Conservation (phyloP, 2,888 invertebrate genomes). For the Amblyjoppa proteus region DNA sequence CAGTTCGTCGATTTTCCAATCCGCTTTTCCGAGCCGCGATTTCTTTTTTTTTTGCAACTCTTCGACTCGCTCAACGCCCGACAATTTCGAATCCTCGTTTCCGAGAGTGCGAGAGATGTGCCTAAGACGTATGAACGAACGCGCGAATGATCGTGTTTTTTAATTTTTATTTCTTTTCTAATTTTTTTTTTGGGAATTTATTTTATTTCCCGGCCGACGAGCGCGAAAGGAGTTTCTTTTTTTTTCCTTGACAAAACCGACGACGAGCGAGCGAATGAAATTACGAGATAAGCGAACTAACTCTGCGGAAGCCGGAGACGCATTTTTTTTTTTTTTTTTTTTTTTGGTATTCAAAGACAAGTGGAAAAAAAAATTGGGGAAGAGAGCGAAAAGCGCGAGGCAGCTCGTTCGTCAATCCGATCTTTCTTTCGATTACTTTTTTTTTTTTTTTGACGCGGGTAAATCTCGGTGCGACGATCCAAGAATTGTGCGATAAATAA, state of each 20-base stretch:
- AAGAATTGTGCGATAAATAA: conserved; percentile 21
- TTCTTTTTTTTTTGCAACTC: not conserved
- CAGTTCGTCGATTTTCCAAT: conserved; percentile 39
- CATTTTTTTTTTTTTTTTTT: conserved; percentile 52
- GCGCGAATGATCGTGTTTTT: conserved; percentile 25
- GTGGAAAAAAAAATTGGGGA: not conserved
- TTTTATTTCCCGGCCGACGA: conserved; percentile 28
- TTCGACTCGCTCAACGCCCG: conserved; percentile 24
- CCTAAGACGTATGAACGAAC: conserved; percentile 47
- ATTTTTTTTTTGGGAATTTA: conserved; percentile 17
- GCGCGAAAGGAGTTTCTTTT: conserved; percentile 41
- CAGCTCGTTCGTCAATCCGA: conserved; percentile 43
- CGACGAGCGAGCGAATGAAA: conserved; percentile 24
- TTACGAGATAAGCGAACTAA: not conserved
- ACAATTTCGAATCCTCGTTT: conserved; percentile 44
- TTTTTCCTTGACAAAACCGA: conserved; percentile 34
- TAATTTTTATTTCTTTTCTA: conserved; percentile 3
- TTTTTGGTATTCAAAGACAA: conserved; percentile 10
- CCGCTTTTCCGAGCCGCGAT: conserved; percentile 12
- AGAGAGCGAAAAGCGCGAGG: conserved; percentile 19
- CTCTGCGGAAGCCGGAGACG: conserved; percentile 16
- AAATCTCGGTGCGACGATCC: conserved; percentile 38
- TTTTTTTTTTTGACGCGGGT: conserved; percentile 35
- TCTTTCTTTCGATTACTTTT: conserved; percentile 31
- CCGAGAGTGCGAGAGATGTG: conserved; percentile 34